Base-by-base conservation (phyloP, 2,888 invertebrate species). In the Penaeus monodon region DNA sequence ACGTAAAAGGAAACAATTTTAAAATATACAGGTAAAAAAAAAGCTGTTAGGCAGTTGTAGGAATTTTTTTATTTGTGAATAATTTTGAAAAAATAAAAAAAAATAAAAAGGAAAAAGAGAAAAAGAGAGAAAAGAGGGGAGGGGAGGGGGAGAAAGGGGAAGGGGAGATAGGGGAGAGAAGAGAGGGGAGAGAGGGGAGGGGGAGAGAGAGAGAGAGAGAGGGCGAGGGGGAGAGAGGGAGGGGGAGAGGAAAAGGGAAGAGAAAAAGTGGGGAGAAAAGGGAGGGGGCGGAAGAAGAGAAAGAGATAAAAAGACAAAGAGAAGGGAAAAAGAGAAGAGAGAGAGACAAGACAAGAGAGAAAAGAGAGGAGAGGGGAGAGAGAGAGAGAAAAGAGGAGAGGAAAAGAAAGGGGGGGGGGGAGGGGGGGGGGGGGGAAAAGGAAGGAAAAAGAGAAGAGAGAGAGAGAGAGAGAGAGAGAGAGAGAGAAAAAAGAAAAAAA, bases 291-390 rank as follows among this genome's bases (percentile, higher is more conserved):
- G 10, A 22, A 24, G 74, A 33, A 14, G 74, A 44, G 44, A 22
- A 22, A 68, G n/a, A 22, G 24, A 8, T 22, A 14, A 22, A 76
- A 57, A 44, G 12, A 27, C n/a, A 44, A 57, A 12, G 29, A 44
- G 74, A 74, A 76, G 76, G 10, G 76, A 27, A 44, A 76, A 74
- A 33, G 74, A 22, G 14, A 74, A 74, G 29, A 29, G 33, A 74
- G n/a, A 29, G 44, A n/a, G 22, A 24, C 10, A 20, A 12, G 24
- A 20, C 14, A n/a, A 44, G 10, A 7, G 29, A 7, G 76, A n/a
- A 44, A 6, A 8, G 33, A 44, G 74, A 74, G 27, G 17, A 12
- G 44, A 33, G 33, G 17, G 33, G 22, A 74, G 8, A 10, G 17
- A 74, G 17, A 14, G 44, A 29, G 44, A 44, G 17, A 27, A 10